Evolutionary conservation across 2,888 invertebrate genomes (phyloP).

Genomic region (Copidosoma aretas): DNA sequence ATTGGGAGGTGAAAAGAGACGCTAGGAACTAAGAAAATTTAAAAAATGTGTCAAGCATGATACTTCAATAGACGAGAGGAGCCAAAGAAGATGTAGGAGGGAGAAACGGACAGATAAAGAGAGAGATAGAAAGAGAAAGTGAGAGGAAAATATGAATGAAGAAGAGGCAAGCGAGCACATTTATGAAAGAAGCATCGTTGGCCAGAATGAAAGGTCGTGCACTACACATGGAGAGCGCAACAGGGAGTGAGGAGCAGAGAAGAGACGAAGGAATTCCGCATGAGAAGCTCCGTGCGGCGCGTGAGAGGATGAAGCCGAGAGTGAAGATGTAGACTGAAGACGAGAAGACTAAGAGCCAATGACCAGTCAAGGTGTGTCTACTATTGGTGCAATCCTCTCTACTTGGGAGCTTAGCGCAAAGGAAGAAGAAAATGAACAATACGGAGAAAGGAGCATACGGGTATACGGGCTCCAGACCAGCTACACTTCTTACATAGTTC

Average conservation of each 20-base stretch:
- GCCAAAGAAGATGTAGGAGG: not conserved
- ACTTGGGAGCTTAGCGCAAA: too few relatives aligned
- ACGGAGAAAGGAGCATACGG: too few relatives aligned
- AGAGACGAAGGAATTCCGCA: constrained; percentile 29
- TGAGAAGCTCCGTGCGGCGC: constrained; percentile 6
- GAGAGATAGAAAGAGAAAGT: constrained; percentile 9
- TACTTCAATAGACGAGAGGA: not conserved
- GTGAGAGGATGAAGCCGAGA: constrained; percentile 15
- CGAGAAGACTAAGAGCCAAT: constrained; percentile 52
- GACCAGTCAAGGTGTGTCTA: constrained; percentile 61
- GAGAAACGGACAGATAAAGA: not conserved
- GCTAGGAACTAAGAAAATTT: constrained; percentile 19
- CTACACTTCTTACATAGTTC: too few relatives aligned
- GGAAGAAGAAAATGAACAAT: too few relatives aligned
- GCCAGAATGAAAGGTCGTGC: not conserved
- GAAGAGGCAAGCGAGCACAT: constrained; percentile 14
- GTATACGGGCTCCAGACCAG: too few relatives aligned
- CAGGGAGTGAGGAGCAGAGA: constrained; percentile 32
- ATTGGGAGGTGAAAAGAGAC: not conserved
- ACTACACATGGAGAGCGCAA: constrained; percentile 3
- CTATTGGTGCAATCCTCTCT: constrained; percentile 47
- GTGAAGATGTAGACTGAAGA: constrained; percentile 19
- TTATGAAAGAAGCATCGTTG: constrained; percentile 21
- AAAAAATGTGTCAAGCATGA: constrained; percentile 12
- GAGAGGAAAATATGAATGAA: constrained; percentile 18